Evolutionary conservation across 1,140 invertebrate species (phyloP), one percentile per base, ranked within the genome.

Genomic region (Sesamia nonagrioides): DNA sequence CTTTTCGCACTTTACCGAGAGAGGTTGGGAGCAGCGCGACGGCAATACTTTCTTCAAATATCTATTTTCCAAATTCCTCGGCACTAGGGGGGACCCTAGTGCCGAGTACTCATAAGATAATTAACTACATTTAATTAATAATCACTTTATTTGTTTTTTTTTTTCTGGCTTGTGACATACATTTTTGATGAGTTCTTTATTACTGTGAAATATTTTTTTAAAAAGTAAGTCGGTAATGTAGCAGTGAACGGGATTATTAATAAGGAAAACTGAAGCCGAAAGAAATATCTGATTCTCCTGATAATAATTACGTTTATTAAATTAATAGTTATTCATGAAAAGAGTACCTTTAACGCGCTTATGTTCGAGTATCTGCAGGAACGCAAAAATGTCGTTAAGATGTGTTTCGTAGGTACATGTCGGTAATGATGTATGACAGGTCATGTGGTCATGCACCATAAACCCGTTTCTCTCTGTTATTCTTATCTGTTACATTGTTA

Each of bases 391-490:
- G 63, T 48, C 40, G 42, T 69, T 69, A 69, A 69, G n/a, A n/a
- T 69, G 66, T 69, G 21, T 48, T 21, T 17, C 15, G 42, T 27
- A 27, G 27, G 27, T 27, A 27, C 27, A 27, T 27, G 27, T 27
- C 1, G 27, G 66, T 69, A 50, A 69, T 69, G 66, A 69, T 13
- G 13, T 13, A 48, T 33, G 40, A 48, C 66, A 33, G 66, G 66
- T 69, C 66, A 48, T 69, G 21, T 13, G 21, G 66, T 69, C 66
- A 48, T 69, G 66, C 42, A 50, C 21, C 66, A 69, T 50, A 66
- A 66, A 66, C 61, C 5, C 17, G 61, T 66, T 66, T 35, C 61
- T 42, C 61, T 42, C n/a, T 6, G 15, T 60, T 69, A 63, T 40
- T 63, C 35, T 33, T 42, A 18, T 0, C 11, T 37, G 18, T 63